Evolutionary conservation across 2,113 vertebrate genomes (phyloP).

Genomic region (Spheniscus mendiculus): DNA sequence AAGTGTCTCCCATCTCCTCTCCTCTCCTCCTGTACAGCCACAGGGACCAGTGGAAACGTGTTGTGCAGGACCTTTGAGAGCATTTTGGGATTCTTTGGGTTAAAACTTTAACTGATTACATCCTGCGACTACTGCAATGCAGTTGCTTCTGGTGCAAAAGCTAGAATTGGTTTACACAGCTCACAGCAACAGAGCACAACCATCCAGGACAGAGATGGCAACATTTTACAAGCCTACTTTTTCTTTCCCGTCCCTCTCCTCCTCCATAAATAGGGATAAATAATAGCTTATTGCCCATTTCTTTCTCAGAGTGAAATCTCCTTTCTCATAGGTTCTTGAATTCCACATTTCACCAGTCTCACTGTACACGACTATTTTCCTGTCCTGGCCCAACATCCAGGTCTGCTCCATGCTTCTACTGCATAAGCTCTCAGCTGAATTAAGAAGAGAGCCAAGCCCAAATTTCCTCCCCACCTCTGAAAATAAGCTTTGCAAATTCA

Average conservation of each 20-base stretch:
- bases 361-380: background rate
- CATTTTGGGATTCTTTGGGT: background rate
- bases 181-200: background rate
- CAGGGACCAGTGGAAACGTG: rapidly evolving
- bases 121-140: conserved; percentile 41
- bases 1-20: background rate
- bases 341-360: background rate
- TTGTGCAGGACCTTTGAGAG: background rate
- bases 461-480: background rate
- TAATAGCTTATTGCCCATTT: background rate
- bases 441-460: background rate
- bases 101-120: conserved; percentile 44
- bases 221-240: background rate
- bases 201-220: background rate
- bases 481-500: background rate
- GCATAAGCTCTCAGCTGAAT: background rate
- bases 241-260: background rate
- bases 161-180: conserved; percentile 10
- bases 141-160: conserved; percentile 43
- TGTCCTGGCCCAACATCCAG: background rate
- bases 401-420: background rate
- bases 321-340: background rate
- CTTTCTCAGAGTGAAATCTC: background rate
- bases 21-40: background rate
- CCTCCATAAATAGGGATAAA: background rate